Evolutionary conservation across 2,888 invertebrate species (phyloP).

Genomic region (Panzeria rudis): DNA sequence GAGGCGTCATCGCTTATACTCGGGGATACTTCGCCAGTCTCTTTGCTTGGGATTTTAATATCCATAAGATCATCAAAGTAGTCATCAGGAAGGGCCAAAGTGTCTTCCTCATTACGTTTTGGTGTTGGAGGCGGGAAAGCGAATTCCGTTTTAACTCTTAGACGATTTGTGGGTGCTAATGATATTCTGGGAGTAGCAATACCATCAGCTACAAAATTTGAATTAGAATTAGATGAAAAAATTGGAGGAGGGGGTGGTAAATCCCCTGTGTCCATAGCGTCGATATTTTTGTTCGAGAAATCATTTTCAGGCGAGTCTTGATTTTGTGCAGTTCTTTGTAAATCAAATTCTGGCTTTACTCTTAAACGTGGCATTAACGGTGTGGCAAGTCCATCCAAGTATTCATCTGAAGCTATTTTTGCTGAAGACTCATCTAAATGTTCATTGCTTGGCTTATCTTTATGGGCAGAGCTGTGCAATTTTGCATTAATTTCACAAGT

Average conservation of each 20-base stretch:
- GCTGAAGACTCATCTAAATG: neutral
- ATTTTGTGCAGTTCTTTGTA: conserved; percentile 5
- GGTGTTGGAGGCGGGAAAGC: neutral
- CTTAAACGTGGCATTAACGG: conserved; percentile 42
- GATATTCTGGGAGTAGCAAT: conserved; percentile 52
- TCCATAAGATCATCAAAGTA: conserved; percentile 33
- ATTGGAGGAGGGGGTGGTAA: conserved; percentile 23
- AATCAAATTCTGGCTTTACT: conserved; percentile 43
- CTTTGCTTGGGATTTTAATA: neutral
- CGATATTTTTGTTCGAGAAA: neutral
- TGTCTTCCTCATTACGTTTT: conserved; percentile 4
- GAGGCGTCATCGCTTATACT: neutral
- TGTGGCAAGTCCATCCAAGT: conserved; percentile 41
- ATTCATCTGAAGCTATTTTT: conserved; percentile 17
- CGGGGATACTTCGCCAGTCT: conserved; percentile 1
- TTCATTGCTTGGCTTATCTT: neutral
- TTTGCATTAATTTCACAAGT: neutral
- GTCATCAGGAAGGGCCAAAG: conserved; percentile 11
- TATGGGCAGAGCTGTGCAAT: neutral
- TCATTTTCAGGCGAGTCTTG: neutral
- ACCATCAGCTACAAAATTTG: conserved; percentile 50
- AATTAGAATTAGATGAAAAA: neutral
- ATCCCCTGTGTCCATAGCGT: neutral
- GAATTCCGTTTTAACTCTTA: conserved; percentile 63
- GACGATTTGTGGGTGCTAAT: conserved; percentile 31